A percentile compares a stretch with the other conserved stretches of the same genome.
Evolutionary conservation across 2,888 invertebrate genomes (phyloP).

Genomic region (Priocnemis perturbator): DNA sequence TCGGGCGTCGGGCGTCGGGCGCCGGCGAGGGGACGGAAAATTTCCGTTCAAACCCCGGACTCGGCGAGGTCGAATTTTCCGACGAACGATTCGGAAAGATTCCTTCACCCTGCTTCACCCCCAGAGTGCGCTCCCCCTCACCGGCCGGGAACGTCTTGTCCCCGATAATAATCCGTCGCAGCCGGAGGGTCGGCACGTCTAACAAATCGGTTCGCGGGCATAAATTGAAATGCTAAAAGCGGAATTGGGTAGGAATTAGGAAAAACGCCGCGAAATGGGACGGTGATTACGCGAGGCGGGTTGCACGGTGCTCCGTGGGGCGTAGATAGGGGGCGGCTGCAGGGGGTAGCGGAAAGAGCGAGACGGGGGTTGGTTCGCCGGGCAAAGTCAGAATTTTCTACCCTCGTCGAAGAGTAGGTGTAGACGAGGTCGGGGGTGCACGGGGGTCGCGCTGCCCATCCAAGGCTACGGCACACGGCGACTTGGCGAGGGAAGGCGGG

Average conservation of each 20-base stretch:
- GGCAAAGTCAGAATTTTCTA: conserved; percentile 46
- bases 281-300: conserved; percentile 54
- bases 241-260: conserved; percentile 72
- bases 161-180: conserved; percentile 38
- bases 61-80: too few relatives aligned
- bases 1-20: too few relatives aligned
- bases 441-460: conserved; percentile 41
- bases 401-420: conserved; percentile 14
- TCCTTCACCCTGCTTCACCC: too few relatives aligned
- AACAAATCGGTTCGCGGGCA: conserved; percentile 65
- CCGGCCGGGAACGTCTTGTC: conserved; percentile 6
- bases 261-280: conserved; percentile 64
- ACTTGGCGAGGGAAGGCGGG: conserved; percentile 31
- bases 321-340: conserved; percentile 3
- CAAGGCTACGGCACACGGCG: conserved; percentile 40
- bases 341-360: conserved; percentile 18
- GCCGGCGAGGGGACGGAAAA: too few relatives aligned
- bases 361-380: conserved; percentile 33
- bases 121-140: too few relatives aligned
- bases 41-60: too few relatives aligned
- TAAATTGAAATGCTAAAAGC: conserved; percentile 74
- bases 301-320: conserved; percentile 19
- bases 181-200: conserved; percentile 42
- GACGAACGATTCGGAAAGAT: too few relatives aligned
- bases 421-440: conserved; percentile 5